Evolutionary conservation across 2,888 invertebrate species (phyloP), one percentile per base, ranked within the genome.

Genomic region (Neoascia interrupta): DNA sequence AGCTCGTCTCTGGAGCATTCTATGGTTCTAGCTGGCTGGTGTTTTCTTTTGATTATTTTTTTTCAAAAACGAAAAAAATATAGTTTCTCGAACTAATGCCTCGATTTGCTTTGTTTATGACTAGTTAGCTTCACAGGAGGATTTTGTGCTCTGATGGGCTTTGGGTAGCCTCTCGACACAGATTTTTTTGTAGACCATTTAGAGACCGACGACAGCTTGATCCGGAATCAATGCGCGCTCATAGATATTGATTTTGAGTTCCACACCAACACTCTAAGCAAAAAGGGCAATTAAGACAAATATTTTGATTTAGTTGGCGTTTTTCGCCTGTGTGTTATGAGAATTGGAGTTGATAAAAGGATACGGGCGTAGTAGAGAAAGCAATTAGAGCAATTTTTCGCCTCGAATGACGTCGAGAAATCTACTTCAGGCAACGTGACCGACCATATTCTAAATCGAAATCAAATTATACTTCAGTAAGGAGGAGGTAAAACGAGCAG

Each of bases 131-230:
- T 19, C 18, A 19, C 34, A 15, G n/a, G n/a, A n/a, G n/a, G n/a
- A n/a, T n/a, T n/a, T n/a, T n/a, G n/a, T n/a, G n/a, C n/a, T n/a
- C n/a, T n/a, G n/a, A n/a, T n/a, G n/a, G n/a, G n/a, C n/a, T n/a
- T n/a, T n/a, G n/a, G n/a, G 26, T 6, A 43, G 21, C 37, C 60
- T 53, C 68, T 56, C 68, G 56, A 58, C 56, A 56, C 15, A 68
- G 58, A 66, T 66, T 26, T 53, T 15, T 16, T 36, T 43, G 23
- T n/a, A n/a, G n/a, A n/a, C n/a, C n/a, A n/a, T n/a, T n/a, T n/a
- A n/a, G n/a, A n/a, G n/a, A n/a, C n/a, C n/a, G n/a, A n/a, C n/a
- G n/a, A n/a, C n/a, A n/a, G n/a, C n/a, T n/a, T n/a, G n/a, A n/a
- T n/a, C n/a, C n/a, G n/a, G n/a, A n/a, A n/a, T n/a, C n/a, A n/a